Evolutionary conservation across 2,888 invertebrate species (phyloP).

Genomic region (Oscheius onirici): DNA sequence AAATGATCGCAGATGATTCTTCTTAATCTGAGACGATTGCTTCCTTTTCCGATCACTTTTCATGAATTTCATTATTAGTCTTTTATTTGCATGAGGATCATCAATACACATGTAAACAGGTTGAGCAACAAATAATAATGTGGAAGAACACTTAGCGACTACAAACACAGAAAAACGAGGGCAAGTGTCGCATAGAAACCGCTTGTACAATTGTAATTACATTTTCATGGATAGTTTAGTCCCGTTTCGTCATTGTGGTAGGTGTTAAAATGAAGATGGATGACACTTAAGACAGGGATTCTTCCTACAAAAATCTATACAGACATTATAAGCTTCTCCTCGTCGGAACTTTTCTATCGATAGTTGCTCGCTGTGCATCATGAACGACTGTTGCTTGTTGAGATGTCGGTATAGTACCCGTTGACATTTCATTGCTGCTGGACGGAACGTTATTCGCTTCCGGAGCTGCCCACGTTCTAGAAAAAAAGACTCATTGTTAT

Average conservation of each 20-base stretch:
- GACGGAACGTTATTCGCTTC: slow-evolving; percentile 15
- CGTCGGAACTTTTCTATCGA: slow-evolving; percentile 10
- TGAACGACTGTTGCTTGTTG: slow-evolving; percentile 14
- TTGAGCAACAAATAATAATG: slow-evolving; percentile 25
- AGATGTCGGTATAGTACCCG: background rate
- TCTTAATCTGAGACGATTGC: no score
- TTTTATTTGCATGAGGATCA: slow-evolving; percentile 27
- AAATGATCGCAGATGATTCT: no score
- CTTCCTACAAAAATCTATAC: background rate
- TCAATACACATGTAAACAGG: slow-evolving; percentile 14
- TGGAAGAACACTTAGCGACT: background rate
- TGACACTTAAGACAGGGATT: slow-evolving; percentile 18
- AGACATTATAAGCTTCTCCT: slow-evolving; percentile 20
- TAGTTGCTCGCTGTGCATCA: slow-evolving; percentile 7
- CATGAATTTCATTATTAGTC: background rate
- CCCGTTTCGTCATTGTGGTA: slow-evolving; percentile 24
- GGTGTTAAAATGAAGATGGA: background rate
- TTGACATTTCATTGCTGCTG: background rate
- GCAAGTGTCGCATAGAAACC: slow-evolving; percentile 4
- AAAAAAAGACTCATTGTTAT: background rate
- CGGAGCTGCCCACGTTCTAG: slow-evolving; percentile 22
- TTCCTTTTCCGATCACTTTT: background rate
- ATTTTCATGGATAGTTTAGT: slow-evolving; percentile 20
- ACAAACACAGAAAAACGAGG: background rate
- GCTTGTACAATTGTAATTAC: background rate